Conservation (phyloP, 1,140 invertebrate genomes). For the Micrasema longulum region DNA sequence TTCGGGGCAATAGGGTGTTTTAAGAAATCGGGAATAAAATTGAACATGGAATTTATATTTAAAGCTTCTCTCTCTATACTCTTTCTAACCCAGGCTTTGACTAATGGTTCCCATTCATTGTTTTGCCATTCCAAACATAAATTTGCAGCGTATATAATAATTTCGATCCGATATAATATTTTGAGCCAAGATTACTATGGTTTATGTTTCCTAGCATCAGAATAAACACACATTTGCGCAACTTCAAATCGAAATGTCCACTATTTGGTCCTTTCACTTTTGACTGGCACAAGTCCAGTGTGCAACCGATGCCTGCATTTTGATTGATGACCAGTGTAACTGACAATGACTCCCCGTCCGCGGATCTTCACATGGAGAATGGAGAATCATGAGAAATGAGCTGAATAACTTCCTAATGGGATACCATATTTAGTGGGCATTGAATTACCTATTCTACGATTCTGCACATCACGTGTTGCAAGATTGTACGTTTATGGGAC, state of each 20-base stretch:
- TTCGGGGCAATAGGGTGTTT: too few species aligned
- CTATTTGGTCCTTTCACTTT: slow-evolving; percentile 26
- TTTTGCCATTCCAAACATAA: too few species aligned
- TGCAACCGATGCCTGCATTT: slow-evolving; percentile 8
- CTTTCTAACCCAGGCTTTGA: too few species aligned
- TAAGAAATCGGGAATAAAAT: too few species aligned
- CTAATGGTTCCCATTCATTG: too few species aligned
- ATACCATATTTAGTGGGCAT: slow-evolving; percentile 28
- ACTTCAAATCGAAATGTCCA: slow-evolving; percentile 5
- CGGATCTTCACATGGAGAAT: slow-evolving; percentile 2
- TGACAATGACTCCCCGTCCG: slow-evolving; percentile 14
- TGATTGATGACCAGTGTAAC: slow-evolving; percentile 23
- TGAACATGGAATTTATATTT: too few species aligned
- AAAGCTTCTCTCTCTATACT: too few species aligned
- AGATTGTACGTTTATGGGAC: slow-evolving; percentile 14
- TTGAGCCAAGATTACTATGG: too few species aligned
- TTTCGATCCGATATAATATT: too few species aligned
- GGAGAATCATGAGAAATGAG: slow-evolving; percentile 11
- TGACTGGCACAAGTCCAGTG: neutral
- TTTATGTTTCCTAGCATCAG: too few species aligned
- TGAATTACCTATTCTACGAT: neutral
- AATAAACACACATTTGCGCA: too few species aligned
- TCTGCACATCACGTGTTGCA: slow-evolving; percentile 31
- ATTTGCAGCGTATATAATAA: too few species aligned
- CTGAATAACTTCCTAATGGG: slow-evolving; percentile 22